Evolutionary conservation across 1,140 invertebrate species (phyloP), one percentile per base, ranked within the genome.

Genomic region (Aphelenchoides fujianensis): DNA sequence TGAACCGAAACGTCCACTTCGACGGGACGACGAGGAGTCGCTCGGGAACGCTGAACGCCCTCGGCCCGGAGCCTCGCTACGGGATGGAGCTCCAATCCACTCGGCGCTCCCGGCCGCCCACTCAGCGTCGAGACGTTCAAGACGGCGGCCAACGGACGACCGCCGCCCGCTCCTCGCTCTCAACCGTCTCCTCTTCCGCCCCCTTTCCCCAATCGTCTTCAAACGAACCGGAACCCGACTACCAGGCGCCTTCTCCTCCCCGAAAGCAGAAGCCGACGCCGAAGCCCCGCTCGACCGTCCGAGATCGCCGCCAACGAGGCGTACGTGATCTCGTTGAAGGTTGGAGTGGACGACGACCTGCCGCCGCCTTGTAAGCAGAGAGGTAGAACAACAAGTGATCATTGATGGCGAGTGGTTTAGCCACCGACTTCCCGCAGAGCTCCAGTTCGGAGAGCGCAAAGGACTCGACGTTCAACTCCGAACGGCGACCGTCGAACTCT

Each of bases 311-410:
- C 55, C 5, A 59, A 59, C 23, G 7, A 5, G 28, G 23, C 67
- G 23, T 67, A 68, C 64, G 48, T 68, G 2, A 68, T 68, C 23
- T 68, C 48, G 27, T 59, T 68, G 61, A 53, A 31, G 64, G 64
- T 68, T 67, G 67, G 67, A 31, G 23, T 27, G 23, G 48, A 68
- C 19, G 28, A 67, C 19, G 23, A 19, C 28, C 34, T 59, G 5
- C 55, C 55, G 34, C 5, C 12, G 41, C 41, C 41, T 12, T 12
- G 5, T 59, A 59, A 23, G 41, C 23, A 48, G 23, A 48, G 41
- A n/a, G n/a, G n/a, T n/a, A n/a, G n/a, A n/a, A n/a, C n/a, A n/a
- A n/a, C n/a, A n/a, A n/a, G n/a, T n/a, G 41, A 48, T 48, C 23
- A 48, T 48, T 48, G 23, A 48, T 48, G 12, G 23, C 12, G 41